These are phyloP conservation scores for Mythimna loreyi DNA, from an alignment of 2,888 invertebrate genomes.

Conservation along the genomic window DNA sequence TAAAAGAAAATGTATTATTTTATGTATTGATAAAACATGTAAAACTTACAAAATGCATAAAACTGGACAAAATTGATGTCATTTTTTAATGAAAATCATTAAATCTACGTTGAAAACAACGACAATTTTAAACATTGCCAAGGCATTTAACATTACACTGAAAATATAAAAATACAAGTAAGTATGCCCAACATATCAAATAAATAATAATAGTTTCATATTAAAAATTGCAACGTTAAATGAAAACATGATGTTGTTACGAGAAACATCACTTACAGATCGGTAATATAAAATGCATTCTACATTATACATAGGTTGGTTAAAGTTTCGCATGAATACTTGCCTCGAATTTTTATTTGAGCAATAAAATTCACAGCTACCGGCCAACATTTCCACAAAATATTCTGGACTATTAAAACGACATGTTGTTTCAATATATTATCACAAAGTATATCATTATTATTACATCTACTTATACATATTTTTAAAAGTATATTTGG, in stretches of 20 bases:
- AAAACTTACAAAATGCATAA: background rate
- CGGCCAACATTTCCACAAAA: slow-evolving; percentile 10
- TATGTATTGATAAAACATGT: background rate
- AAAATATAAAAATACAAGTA: no score
- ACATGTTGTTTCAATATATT: slow-evolving; percentile 16
- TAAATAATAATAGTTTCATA: slow-evolving; percentile 36
- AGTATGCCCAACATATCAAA: slow-evolving; percentile 25
- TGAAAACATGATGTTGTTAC: slow-evolving; percentile 37
- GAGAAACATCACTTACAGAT: slow-evolving; percentile 31
- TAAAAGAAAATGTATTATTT: background rate
- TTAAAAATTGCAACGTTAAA: slow-evolving; percentile 29
- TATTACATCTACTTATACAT: slow-evolving; percentile 26
- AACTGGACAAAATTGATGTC: background rate
- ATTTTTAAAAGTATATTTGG: slow-evolving; percentile 10
- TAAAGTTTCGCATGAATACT: slow-evolving; percentile 2
- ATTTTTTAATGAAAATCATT: background rate
- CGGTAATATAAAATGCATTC: slow-evolving; percentile 18
- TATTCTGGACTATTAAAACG: slow-evolving; percentile 38
- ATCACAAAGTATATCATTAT: slow-evolving; percentile 19
- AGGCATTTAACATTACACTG: slow-evolving; percentile 1
- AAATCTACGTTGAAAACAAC: background rate
- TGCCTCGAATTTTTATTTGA: slow-evolving; percentile 20
- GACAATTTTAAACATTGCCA: slow-evolving; percentile 7
- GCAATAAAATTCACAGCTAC: slow-evolving; percentile 14
- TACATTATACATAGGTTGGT: background rate